A percentile compares a stretch with the other conserved stretches of the same genome.
phyloP scores from a whole-genome alignment of 2,113 vertebrate species.

The Redunca redunca region DNA sequence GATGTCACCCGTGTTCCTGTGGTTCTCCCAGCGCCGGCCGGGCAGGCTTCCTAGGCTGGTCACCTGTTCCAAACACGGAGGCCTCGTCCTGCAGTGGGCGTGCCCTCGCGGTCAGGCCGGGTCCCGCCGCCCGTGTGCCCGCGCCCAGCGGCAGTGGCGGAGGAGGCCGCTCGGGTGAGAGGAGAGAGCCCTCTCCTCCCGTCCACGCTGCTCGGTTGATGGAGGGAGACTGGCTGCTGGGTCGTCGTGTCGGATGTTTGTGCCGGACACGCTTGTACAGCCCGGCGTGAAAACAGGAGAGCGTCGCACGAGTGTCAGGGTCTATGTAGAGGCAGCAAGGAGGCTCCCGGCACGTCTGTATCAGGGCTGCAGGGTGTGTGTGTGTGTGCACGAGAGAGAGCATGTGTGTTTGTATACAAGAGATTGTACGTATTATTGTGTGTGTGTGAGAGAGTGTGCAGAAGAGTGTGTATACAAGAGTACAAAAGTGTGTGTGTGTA shows the following conservation, averaged over 20 bases:
- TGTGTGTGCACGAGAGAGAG: not conserved
- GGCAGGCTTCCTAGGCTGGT: not conserved
- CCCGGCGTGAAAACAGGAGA: accelerated
- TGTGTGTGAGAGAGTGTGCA: not conserved
- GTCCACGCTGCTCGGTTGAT: accelerated
- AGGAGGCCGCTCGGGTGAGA: not conserved
- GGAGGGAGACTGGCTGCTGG: not conserved
- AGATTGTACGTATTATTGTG: not conserved
- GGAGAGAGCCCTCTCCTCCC: not conserved
- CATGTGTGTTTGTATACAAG: not conserved
- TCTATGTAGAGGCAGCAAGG: accelerated
- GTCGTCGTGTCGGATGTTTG: accelerated
- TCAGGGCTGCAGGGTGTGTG: accelerated
- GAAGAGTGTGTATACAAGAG: no score
- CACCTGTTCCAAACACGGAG: not conserved
- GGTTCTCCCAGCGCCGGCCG: accelerated
- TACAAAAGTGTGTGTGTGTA: no score
- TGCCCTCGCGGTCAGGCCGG: accelerated
- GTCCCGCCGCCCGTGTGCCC: not conserved
- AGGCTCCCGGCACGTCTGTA: not conserved
- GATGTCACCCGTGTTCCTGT: accelerated
- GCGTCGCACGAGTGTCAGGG: accelerated
- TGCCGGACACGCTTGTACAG: accelerated
- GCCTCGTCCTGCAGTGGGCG: accelerated
- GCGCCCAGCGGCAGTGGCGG: accelerated